phyloP scores from a whole-genome alignment of 2,888 invertebrate species.

The Stictocephala bisonia region DNA sequence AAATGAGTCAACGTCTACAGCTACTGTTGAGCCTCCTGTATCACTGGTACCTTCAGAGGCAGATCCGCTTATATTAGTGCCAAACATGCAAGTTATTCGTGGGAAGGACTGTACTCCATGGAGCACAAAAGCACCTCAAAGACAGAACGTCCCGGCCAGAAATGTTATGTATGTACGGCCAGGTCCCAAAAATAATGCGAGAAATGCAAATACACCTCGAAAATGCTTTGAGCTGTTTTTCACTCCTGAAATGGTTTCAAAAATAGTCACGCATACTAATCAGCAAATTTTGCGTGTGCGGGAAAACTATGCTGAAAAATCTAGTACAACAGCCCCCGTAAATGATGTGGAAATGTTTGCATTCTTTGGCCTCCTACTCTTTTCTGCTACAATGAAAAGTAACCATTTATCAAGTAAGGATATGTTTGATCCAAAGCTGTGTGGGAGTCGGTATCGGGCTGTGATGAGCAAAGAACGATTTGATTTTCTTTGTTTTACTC shows the following conservation, averaged over 20 bases:
- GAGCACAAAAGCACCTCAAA: not conserved
- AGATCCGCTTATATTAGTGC: constrained; percentile 12
- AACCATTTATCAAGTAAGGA: constrained; percentile 13
- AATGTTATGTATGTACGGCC: constrained; percentile 7
- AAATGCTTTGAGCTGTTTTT: constrained; percentile 25
- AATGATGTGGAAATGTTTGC: constrained; percentile 17
- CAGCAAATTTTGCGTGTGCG: constrained; percentile 12
- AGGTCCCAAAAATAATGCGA: constrained; percentile 13
- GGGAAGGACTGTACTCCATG: constrained; percentile 17
- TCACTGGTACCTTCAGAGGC: not conserved
- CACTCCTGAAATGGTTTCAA: constrained; percentile 12
- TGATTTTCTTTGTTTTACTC: constrained; percentile 25
- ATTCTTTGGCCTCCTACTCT: constrained; percentile 4
- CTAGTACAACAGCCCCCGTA: constrained; percentile 10
- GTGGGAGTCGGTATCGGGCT: constrained; percentile 28
- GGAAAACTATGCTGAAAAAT: not conserved
- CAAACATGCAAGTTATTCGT: constrained; percentile 9
- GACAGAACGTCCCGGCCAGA: constrained; percentile 7
- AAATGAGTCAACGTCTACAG: constrained; percentile 7
- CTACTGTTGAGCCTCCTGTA: constrained; percentile 6
- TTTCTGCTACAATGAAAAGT: constrained; percentile 22
- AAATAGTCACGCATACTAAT: constrained; percentile 25
- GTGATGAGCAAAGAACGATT: constrained; percentile 29
- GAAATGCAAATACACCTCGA: constrained; percentile 11
- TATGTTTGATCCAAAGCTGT: constrained; percentile 18